Evolutionary conservation across 2,888 invertebrate genomes (phyloP), one percentile per base, ranked within the genome.

Genomic region (Cosmia trapezina): DNA sequence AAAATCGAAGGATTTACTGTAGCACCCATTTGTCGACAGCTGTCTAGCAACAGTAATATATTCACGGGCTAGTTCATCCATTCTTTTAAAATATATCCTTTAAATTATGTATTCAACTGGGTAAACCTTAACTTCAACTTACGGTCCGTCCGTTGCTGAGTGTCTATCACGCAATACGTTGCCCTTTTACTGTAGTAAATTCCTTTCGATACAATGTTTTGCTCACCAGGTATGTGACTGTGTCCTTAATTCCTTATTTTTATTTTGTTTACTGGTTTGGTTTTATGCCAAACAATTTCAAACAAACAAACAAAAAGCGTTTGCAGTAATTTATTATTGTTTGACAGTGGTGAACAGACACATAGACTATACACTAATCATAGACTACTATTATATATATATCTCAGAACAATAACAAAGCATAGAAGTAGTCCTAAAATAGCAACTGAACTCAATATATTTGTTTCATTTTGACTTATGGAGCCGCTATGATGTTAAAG

Each of bases 1-100:
- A 37, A 90, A 81, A 77, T 95, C 92, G 49, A 93, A 93, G 0
- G 95, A 91, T 80, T 92, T 91, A 22, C 80, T 86, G 69, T 89
- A 94, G 59, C 84, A 84, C 2, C 91, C 92, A 65, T 78, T 89
- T 4, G 80, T 53, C 2, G 88, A 84, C 22, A 91, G 79, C 37
- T 91, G 89, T 54, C 93, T 88, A 5, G 94, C 95, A 51, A 87
- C 81, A 8, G 81, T 80, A 43, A 94, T 82, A 73, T 88, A 91
- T 68, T 91, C 87, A 51, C 78, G 83, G 19, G 87, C 87, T 63
- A 80, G 66, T 11, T 87, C 88, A n/a, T 87, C 90, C 92, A 92
- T 92, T 70, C n/a, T 71, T 76, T n/a, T 22, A 37, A 65, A 33
- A 12, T 22, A 51, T n/a, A 45, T 47, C 19, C 22, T n/a, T 22